Percentiles rank a stretch among this genome's conserved stretches.
These are phyloP conservation scores for Thalassaphorura encarpata DNA, from an alignment of 1,140 invertebrate species.

Conservation along the genomic window DNA sequence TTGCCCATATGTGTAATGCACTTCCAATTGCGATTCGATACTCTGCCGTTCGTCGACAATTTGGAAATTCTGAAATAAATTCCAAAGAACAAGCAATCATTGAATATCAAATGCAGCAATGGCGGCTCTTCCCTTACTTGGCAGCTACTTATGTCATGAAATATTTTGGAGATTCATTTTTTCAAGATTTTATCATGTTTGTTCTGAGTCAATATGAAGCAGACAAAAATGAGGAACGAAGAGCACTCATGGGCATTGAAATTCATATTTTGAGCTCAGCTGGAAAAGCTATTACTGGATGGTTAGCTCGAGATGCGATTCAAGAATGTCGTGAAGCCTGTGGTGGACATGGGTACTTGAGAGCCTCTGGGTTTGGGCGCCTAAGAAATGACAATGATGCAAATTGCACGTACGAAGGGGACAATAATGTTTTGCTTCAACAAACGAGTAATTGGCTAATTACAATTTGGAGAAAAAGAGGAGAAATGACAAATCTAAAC, in stretches of 20 bases:
- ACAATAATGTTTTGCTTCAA: slow-evolving; percentile 51
- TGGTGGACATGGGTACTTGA: slow-evolving; percentile 40
- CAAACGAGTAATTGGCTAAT: slow-evolving; percentile 47
- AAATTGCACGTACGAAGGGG: slow-evolving; percentile 50
- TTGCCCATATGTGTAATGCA: slow-evolving; percentile 56
- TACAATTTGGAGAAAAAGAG: slow-evolving; percentile 16
- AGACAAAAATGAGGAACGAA: slow-evolving; percentile 33
- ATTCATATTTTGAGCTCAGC: slow-evolving; percentile 67
- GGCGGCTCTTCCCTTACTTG: slow-evolving; percentile 77
- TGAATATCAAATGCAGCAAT: slow-evolving; percentile 92
- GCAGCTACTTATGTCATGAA: slow-evolving; percentile 68
- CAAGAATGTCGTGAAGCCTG: slow-evolving; percentile 63
- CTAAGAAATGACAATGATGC: slow-evolving; percentile 47
- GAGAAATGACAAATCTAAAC: slow-evolving; percentile 33
- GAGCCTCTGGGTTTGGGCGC: slow-evolving; percentile 14
- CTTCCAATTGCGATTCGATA: slow-evolving; percentile 81
- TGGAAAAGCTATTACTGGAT: slow-evolving; percentile 62
- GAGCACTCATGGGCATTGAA: slow-evolving; percentile 51
- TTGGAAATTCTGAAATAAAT: slow-evolving; percentile 50
- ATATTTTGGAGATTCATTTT: slow-evolving; percentile 55
- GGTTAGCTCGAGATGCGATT: slow-evolving; percentile 66
- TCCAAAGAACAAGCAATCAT: slow-evolving; percentile 67
- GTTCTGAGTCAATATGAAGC: slow-evolving; percentile 29
- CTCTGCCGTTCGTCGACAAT: slow-evolving; percentile 79
- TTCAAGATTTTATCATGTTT: slow-evolving; percentile 45